Conservation (phyloP, 2,888 invertebrate genomes). For the Sialis fuliginosa region DNA sequence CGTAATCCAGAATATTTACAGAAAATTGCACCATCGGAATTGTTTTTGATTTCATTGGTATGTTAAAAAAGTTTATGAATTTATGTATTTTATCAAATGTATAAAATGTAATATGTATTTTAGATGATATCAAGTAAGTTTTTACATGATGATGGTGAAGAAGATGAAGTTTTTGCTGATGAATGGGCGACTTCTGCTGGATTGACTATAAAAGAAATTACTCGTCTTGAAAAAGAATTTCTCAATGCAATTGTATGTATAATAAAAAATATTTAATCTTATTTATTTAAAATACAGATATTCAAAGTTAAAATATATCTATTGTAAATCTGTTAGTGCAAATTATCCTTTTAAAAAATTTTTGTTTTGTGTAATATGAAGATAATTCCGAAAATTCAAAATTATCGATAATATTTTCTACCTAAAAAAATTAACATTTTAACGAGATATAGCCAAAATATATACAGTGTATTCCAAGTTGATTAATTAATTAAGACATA, state of each 20-base stretch:
- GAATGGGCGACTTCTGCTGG: conserved; percentile 86
- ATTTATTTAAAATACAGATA: background rate
- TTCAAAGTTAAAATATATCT: too few species aligned
- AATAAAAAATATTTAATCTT: background rate
- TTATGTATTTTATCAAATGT: background rate
- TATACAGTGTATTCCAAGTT: too few species aligned
- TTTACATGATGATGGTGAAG: conserved; percentile 81
- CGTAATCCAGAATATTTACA: conserved; percentile 71
- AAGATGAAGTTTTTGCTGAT: conserved; percentile 76
- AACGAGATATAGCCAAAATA: too few species aligned
- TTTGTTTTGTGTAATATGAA: too few species aligned
- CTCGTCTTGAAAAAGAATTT: conserved; percentile 73
- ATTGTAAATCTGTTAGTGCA: too few species aligned
- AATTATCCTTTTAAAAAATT: too few species aligned
- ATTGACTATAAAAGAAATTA: conserved; percentile 52
- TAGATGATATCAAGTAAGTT: conserved; percentile 96
- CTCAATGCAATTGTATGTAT: conserved; percentile 70
- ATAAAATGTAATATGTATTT: conserved; percentile 11
- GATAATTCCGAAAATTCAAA: too few species aligned
- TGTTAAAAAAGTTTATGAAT: conserved; percentile 14
- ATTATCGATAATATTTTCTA: too few species aligned
- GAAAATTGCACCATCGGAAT: conserved; percentile 70
- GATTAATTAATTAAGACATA: too few species aligned
- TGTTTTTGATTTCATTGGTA: conserved; percentile 89
- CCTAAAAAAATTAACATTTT: too few species aligned